Evolutionary conservation across 2,888 invertebrate species (phyloP), one percentile per base, ranked within the genome.

Genomic region (Tenthredo livida): DNA sequence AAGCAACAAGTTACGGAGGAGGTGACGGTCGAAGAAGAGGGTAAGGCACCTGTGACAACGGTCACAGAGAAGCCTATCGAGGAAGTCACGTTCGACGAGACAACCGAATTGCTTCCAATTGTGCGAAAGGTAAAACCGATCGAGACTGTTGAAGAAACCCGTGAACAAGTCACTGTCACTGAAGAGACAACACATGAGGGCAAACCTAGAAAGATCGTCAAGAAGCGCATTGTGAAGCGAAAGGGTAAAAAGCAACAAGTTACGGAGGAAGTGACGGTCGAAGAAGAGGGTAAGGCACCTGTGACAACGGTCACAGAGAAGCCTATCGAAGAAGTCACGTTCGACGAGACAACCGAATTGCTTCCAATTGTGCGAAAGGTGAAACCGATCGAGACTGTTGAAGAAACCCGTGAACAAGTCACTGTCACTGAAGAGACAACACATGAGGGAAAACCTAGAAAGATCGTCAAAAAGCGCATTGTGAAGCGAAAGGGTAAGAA

Each of bases 1-100:
- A 94, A 94, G 78, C 90, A 93, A 86, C 94, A 94, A 88, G 91
- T 94, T 7, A 94, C 95, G 0, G 94, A 94, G 89, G 94, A 94
- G n/a, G 91, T 93, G 2, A 95, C 94, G n/a, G 90, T 94, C 25
- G 92, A 94, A 89, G 86, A 92, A 82, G 88, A 94, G 90, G 90
- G 93, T 88, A 91, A 94, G 89, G 87, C 89, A 88, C 91, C 92
- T 37, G 86, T 89, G 50, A 91, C 88, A 37, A 33, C 29, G 15
- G 84, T 75, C 87, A 21, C 43, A 10, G 43, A 43, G 0, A 43
- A 43, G 43, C 43, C 43, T 2, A 25, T 17, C 88, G 87, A 89
- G 75, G 88, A 86, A 9, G 85, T 86, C 17, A 12, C 87, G 0
- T 85, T 84, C 0, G 29, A 29, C 29, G 29, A 29, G 29, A 29